Percentiles rank a stretch among this genome's conserved stretches.
phyloP scores from a whole-genome alignment of 2,113 vertebrate genomes.

The Prolemur simus region DNA sequence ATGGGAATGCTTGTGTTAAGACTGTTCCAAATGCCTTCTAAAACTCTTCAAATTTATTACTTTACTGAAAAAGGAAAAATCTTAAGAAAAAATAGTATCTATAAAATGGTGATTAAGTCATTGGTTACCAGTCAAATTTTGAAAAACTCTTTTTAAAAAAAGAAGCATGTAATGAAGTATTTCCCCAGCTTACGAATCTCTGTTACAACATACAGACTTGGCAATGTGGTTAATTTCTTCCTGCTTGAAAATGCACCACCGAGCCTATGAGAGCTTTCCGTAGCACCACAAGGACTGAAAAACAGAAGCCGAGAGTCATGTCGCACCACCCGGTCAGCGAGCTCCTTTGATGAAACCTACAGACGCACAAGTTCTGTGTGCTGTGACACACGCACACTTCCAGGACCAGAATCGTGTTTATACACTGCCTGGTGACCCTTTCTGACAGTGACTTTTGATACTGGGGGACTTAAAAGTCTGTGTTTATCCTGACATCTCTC shows the following conservation, averaged over 20 bases:
- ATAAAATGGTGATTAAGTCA: not conserved
- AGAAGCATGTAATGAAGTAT: not conserved
- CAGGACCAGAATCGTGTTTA: rapidly evolving
- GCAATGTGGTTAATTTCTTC: not conserved
- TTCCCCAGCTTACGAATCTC: not conserved
- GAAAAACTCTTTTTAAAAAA: not conserved
- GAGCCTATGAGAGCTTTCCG: not conserved
- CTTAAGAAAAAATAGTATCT: not conserved
- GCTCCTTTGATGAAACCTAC: not conserved
- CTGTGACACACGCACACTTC: not conserved
- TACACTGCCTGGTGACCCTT: not conserved
- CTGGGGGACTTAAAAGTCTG: not conserved
- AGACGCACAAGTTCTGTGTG: rapidly evolving
- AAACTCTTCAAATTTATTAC: not conserved
- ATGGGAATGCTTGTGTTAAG: not conserved
- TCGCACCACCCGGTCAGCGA: not conserved
- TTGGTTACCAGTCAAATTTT: not conserved
- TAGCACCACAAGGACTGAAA: not conserved
- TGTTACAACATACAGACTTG: not conserved
- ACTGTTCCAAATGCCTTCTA: rapidly evolving
- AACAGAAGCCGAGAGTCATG: not conserved
- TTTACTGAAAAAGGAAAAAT: not conserved
- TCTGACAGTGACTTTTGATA: not conserved
- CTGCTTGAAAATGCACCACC: not conserved
- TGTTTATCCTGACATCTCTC: not conserved